phyloP scores from a whole-genome alignment of 2,797 vertebrate genomes.

The Tapirus indicus region DNA sequence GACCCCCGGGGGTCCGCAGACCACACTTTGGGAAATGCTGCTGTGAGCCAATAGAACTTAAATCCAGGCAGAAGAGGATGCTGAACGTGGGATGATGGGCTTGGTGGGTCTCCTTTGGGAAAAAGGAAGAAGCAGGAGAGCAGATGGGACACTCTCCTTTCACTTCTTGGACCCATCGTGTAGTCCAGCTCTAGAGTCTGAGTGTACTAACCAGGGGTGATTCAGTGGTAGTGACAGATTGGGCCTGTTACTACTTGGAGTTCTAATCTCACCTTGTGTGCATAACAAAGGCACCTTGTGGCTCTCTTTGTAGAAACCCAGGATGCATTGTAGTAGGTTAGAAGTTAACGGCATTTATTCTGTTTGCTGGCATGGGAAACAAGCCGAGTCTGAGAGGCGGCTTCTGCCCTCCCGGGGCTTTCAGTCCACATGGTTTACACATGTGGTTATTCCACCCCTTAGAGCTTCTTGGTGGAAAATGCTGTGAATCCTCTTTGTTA shows the following conservation, averaged over 20 bases:
- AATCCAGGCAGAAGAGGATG: background rate
- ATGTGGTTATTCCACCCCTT: background rate
- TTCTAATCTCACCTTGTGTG: background rate
- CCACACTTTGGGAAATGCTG: background rate
- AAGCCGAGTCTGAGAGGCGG: background rate
- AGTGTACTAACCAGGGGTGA: background rate
- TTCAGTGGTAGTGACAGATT: background rate
- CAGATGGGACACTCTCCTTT: background rate
- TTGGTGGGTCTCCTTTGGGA: background rate
- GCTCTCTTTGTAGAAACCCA: background rate
- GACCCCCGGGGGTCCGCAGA: background rate
- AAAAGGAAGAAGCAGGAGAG: background rate
- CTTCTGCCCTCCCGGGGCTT: background rate
- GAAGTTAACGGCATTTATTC: background rate
- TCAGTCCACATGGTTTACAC: background rate
- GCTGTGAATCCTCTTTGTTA: background rate
- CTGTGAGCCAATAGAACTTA: background rate
- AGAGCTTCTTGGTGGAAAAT: conserved; percentile 34
- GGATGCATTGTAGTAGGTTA: background rate
- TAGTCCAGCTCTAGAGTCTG: background rate
- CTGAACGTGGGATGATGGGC: background rate
- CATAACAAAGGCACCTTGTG: background rate
- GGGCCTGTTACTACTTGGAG: background rate
- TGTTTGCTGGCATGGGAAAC: background rate
- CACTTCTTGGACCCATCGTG: background rate